phyloP scores from a whole-genome alignment of 1,140 invertebrate genomes.

The Saccostrea echinata region DNA sequence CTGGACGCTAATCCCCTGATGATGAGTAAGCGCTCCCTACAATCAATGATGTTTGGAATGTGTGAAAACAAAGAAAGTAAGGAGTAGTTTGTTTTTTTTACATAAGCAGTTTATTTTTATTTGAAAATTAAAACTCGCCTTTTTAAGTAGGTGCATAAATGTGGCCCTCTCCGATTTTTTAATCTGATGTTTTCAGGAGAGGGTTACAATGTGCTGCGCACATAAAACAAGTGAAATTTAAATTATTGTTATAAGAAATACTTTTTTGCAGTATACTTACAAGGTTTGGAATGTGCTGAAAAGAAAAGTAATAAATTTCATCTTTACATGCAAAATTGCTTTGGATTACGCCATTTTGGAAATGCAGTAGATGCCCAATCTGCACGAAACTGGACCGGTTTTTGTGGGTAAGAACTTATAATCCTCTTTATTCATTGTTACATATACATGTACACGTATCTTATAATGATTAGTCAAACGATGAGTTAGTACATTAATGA shows the following conservation, averaged over 20 bases:
- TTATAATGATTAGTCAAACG: too few relatives aligned
- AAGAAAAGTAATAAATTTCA: conserved; percentile 22
- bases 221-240: background rate
- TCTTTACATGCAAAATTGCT: background rate
- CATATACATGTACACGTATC: too few relatives aligned
- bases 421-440: too few relatives aligned
- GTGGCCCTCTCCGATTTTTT: too few relatives aligned
- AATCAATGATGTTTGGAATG: background rate
- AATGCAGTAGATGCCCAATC: background rate
- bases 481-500: too few relatives aligned
- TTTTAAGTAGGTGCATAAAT: too few relatives aligned
- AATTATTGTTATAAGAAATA: background rate
- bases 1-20: background rate
- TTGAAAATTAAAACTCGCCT: too few relatives aligned
- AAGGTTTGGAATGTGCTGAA: background rate
- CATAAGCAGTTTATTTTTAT: too few relatives aligned
- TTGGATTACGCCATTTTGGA: background rate
- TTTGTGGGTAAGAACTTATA: background rate
- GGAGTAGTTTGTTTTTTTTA: background rate
- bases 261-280: background rate
- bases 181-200: too few relatives aligned
- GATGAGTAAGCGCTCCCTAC: background rate
- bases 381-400: background rate
- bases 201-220: too few relatives aligned
- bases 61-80: conserved; percentile 28